These are phyloP conservation scores for Homarus americanus DNA, from an alignment of 1,140 invertebrate genomes.

Conservation along the genomic window DNA sequence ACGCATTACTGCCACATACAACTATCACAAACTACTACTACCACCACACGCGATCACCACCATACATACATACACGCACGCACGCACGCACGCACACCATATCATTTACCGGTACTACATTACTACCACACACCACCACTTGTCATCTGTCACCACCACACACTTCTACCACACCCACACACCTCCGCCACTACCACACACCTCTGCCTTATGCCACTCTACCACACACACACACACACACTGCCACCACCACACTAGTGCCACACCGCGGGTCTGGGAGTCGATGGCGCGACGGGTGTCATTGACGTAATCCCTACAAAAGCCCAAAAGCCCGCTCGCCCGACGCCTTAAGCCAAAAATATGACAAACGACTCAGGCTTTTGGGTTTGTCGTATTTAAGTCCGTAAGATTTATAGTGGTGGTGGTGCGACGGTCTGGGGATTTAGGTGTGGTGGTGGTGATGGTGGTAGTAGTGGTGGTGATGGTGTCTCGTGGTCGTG, in stretches of 20 bases:
- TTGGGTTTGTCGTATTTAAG: neutral
- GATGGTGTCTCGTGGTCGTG: neutral
- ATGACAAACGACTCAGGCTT: neutral
- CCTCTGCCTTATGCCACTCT: neutral
- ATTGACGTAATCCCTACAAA: neutral
- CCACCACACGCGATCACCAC: too few relatives aligned
- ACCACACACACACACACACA: too few relatives aligned
- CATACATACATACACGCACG: too few relatives aligned
- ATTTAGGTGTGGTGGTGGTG: neutral
- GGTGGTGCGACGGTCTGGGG: neutral
- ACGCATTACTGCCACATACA: too few relatives aligned
- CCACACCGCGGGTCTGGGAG: neutral
- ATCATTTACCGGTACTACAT: too few relatives aligned
- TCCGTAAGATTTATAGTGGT: neutral
- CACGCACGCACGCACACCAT: too few relatives aligned
- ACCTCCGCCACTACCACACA: neutral
- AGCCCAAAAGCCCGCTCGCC: neutral
- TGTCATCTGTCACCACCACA: neutral
- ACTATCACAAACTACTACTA: too few relatives aligned
- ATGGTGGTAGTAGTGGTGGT: neutral
- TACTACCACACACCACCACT: too few relatives aligned
- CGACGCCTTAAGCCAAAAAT: slow-evolving; percentile 5
- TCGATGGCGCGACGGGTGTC: neutral
- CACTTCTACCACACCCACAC: neutral
- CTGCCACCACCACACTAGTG: neutral